Base-by-base conservation (phyloP, 2,797 vertebrate genomes). In the Steatocranus sp. region DNA sequence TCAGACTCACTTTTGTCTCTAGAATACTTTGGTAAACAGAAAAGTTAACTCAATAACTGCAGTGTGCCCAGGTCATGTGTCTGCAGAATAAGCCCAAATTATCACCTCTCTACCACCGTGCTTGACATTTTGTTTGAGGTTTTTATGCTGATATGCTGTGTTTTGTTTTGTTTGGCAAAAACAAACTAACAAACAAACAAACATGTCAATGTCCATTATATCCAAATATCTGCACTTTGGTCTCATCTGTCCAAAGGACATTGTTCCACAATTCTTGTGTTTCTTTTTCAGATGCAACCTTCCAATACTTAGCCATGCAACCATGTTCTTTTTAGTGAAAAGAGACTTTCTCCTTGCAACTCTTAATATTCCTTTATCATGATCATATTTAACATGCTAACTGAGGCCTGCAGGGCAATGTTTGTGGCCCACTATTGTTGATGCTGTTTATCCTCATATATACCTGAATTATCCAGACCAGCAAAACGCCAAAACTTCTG, bases 381-480 rank as follows among this genome's bases (percentile, higher is more conserved):
- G 18, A n/a, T n/a, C 54, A 58, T n/a, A 32, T 58, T 32, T 32
- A n/a, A n/a, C 27, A 58, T 11, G 54, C 3, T 2, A 32, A 1
- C 27, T 58, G 54, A 58, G 17, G 54, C 17, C 54, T 58, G 54
- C 11, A 32, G 17, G 17, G 54, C 17, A 58, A 32, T 58, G 8
- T 58, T 58, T 58, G 27, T 30, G 9, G 9, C 27, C 54, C 54
- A 32, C 7, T 8, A 54, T 30, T 58, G 54, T 3, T 58, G 54
- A 0, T 18, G 27, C 27, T 58, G 0, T 54, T 27, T 54, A 58
- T 58, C 9, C 27, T 58, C 27, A 32, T 58, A 0, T 11, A 11
- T 58, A 58, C 54, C 27, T 58, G 54, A 58, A 58, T 32, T 58
- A 18, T 32, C 15, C 54, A 58, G 27, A 58, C 54, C 17, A 58